Evolutionary conservation across 1,140 invertebrate species (phyloP), one percentile per base, ranked within the genome.

Genomic region (Mycetomoellerius zeteki): DNA sequence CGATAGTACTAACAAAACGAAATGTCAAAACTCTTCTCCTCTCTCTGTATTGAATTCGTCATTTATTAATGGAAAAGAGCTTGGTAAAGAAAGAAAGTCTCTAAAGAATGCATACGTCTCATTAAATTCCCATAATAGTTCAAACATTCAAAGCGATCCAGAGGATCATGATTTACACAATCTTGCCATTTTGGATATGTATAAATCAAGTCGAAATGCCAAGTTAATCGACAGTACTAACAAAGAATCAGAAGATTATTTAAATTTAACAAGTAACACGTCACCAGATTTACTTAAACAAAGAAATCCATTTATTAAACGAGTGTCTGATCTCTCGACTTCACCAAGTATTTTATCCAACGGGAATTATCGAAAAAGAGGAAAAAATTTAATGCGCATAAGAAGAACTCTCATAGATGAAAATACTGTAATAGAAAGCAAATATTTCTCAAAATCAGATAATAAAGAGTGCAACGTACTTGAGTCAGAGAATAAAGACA

Each of bases 291-390:
- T 86, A 88, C 19, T 24, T 19, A 91, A 65, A 50, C 80, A 60
- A 80, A 21, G n/a, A 69, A 93, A 93, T 92, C 88, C 89, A 60
- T 93, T 93, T 85, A 72, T 80, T 19, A 89, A 85, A 73, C 64
- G 76, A 27, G n/a, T 43, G 21, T 76, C 77, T 1, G n/a, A 33
- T 50, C 72, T 43, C 33, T 60, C 88, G 69, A 86, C 80, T 30
- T 91, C 91, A 58, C 88, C 92, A 7, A 86, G 87, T 69, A 64
- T 93, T 64, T 54, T 93, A 30, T 85, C 19, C 24, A 67, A 76
- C 19, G 67, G 64, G 10, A 88, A 69, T 67, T 87, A 69, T 75
- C 86, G 65, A 62, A 75, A 86, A 64, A 91, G 69, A 19, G 52
- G 80, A 16, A 86, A 84, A 50, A 86, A 87, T 56, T 71, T 88